Evolutionary conservation across 1,140 invertebrate genomes (phyloP).

Genomic region (Augochlora pura): DNA sequence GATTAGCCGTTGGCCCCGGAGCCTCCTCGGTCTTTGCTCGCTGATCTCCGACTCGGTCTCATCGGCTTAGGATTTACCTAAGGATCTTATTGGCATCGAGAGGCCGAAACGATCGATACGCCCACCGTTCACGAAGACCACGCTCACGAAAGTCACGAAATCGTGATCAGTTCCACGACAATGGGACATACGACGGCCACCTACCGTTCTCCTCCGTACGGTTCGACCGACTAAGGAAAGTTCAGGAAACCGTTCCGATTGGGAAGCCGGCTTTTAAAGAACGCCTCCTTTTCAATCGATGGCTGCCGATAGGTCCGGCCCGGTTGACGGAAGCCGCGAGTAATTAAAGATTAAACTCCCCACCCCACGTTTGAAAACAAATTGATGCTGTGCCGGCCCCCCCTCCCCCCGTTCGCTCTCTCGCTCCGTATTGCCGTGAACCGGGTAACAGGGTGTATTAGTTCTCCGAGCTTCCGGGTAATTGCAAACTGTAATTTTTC

Average conservation of each 20-base stretch:
- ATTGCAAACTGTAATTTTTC: no score
- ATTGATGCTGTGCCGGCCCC: no score
- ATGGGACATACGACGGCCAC: conserved; percentile 58
- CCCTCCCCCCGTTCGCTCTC: no score
- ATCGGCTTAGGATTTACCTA: conserved; percentile 75
- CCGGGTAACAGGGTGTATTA: no score
- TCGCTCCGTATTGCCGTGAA: no score
- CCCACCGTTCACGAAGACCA: conserved; percentile 57
- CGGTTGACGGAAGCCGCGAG: neutral
- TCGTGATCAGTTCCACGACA: conserved; percentile 60
- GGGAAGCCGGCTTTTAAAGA: conserved; percentile 15
- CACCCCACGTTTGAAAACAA: neutral
- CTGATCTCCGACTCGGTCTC: conserved; percentile 71
- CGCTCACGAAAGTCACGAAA: conserved; percentile 65
- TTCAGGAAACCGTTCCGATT: conserved; percentile 51
- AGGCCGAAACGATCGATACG: conserved; percentile 62
- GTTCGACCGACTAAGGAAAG: conserved; percentile 42
- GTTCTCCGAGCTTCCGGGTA: no score
- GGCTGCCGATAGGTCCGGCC: conserved; percentile 6
- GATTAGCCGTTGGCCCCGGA: conserved; percentile 69
- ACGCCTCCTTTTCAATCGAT: conserved; percentile 25
- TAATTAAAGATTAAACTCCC: conserved; percentile 3
- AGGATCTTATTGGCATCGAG: conserved; percentile 71
- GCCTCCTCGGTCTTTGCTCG: conserved; percentile 68
- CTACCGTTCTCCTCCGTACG: conserved; percentile 35